These are phyloP conservation scores for Rousettus madagascariensis DNA, from an alignment of 2,797 vertebrate genomes.

Conservation along the genomic window DNA sequence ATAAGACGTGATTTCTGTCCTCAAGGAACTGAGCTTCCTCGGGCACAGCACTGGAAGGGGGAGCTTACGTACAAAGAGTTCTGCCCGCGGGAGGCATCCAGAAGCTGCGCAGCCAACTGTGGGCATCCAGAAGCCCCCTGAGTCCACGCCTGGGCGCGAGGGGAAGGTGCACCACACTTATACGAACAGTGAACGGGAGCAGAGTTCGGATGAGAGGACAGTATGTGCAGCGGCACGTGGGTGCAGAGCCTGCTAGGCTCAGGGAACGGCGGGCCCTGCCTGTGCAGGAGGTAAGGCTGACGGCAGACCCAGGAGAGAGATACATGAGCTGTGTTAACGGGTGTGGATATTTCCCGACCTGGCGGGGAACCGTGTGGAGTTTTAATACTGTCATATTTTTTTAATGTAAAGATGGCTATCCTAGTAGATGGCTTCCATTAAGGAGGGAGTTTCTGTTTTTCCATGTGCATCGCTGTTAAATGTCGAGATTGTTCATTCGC, in stretches of 20 bases:
- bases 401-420: background rate
- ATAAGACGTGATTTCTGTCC: background rate
- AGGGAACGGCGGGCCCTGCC: background rate
- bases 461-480: background rate
- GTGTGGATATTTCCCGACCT: background rate
- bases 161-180: no score
- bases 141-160: background rate
- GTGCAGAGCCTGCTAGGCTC: background rate
- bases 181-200: background rate
- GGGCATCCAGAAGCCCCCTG: background rate
- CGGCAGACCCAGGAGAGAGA: background rate
- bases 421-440: background rate
- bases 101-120: accelerated
- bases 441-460: background rate
- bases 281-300: background rate
- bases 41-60: background rate
- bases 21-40: background rate
- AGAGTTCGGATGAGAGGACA: background rate
- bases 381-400: background rate
- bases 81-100: background rate
- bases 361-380: background rate
- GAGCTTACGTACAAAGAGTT: background rate
- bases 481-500: background rate
- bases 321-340: background rate
- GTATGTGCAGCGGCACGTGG: background rate